Conservation (phyloP, 2,888 invertebrate genomes). For the Protophormia terraenovae region DNA sequence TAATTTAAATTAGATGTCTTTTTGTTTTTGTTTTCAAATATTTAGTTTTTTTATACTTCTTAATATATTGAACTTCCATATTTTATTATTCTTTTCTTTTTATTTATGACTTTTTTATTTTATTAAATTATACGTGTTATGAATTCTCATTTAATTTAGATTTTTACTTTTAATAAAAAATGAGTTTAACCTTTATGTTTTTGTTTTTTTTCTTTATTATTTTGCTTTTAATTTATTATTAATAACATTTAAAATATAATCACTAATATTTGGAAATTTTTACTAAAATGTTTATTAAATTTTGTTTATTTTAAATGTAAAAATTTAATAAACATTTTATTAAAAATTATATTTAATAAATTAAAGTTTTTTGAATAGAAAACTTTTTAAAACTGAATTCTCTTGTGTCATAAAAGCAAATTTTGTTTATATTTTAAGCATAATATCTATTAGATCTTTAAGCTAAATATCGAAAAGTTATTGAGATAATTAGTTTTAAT, state of each 20-base stretch:
- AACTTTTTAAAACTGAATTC: slow-evolving; percentile 60
- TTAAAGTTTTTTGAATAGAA: slow-evolving; percentile 38
- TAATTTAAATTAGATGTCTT: slow-evolving; percentile 71
- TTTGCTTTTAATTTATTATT: slow-evolving; percentile 64
- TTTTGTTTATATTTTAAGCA: slow-evolving; percentile 55
- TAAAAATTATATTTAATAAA: slow-evolving; percentile 12
- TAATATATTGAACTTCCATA: not conserved
- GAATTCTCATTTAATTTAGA: slow-evolving; percentile 54
- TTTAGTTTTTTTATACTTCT: slow-evolving; percentile 11
- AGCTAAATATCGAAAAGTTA: slow-evolving; percentile 1
- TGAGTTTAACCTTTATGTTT: slow-evolving; percentile 1
- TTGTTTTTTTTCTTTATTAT: slow-evolving; percentile 59
- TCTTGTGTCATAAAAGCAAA: slow-evolving; percentile 65
- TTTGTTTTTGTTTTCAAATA: slow-evolving; percentile 33
- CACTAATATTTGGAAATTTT: slow-evolving; percentile 3
- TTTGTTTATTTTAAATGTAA: not conserved
- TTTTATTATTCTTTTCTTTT: not conserved
- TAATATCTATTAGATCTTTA: slow-evolving; percentile 34
- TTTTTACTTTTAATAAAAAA: slow-evolving; percentile 70
- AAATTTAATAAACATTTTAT: not conserved
- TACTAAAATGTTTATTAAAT: slow-evolving; percentile 17
- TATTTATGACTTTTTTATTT: slow-evolving; percentile 10
- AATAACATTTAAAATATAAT: slow-evolving; percentile 1
- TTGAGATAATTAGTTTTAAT: slow-evolving; percentile 48
- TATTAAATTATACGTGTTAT: slow-evolving; percentile 9